Evolutionary conservation across 2,888 invertebrate species (phyloP).

Genomic region (Macropis europaea): DNA sequence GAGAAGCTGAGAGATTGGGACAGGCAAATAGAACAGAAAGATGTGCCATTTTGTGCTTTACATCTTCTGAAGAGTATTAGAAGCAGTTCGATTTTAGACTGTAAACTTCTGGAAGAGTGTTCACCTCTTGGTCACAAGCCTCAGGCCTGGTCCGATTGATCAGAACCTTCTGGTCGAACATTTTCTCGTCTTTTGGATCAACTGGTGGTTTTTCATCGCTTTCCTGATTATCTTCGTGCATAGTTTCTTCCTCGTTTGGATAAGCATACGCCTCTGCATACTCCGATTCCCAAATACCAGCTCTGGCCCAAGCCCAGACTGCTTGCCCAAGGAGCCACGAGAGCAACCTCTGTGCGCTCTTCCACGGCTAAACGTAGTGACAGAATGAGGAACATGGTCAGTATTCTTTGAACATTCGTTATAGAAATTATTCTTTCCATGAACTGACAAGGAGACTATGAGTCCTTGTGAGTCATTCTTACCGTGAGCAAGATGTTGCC

Average conservation of each 20-base stretch:
- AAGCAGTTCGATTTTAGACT: no score
- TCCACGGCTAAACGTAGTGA: constrained; percentile 68
- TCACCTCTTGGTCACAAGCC: constrained; percentile 90
- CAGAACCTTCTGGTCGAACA: constrained; percentile 84
- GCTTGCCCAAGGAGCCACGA: constrained; percentile 73
- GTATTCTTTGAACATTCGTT: no score
- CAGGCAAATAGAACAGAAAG: no score
- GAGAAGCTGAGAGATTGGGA: no score
- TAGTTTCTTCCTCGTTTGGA: constrained; percentile 64
- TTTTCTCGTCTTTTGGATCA: constrained; percentile 80
- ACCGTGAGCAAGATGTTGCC: constrained; percentile 85
- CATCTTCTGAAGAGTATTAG: no score
- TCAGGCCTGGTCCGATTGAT: constrained; percentile 90
- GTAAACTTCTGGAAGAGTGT: neutral
- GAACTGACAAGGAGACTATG: no score
- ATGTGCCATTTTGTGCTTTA: no score
- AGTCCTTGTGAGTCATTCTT: constrained; percentile 62
- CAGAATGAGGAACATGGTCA: neutral
- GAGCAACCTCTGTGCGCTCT: constrained; percentile 61
- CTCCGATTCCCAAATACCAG: constrained; percentile 71
- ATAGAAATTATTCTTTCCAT: no score
- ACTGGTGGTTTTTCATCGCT: constrained; percentile 67
- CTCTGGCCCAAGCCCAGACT: constrained; percentile 70
- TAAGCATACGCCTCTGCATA: constrained; percentile 68
- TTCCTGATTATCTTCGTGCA: constrained; percentile 64